Evolutionary conservation across 2,888 invertebrate genomes (phyloP), one percentile per base, ranked within the genome.

Genomic region (Drosophila quinaria): DNA sequence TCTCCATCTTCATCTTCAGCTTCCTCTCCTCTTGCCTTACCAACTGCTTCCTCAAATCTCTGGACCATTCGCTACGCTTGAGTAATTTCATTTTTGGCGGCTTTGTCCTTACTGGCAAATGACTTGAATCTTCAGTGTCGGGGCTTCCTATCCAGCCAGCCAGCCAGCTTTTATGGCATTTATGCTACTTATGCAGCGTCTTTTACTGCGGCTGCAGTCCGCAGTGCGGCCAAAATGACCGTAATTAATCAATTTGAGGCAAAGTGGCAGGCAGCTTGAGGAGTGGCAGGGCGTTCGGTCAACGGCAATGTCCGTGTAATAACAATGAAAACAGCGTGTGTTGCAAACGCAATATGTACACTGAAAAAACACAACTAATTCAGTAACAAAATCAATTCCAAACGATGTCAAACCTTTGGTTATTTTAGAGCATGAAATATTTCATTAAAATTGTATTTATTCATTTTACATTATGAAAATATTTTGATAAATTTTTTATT

Each of bases 221-320:
- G 64, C 70, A 68, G 59, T 60, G 67, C 68, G 19, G 58, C 62
- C 70, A 70, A 74, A 80, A 89, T 87, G 83, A 85, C 85, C 88
- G 87, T 89, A 89, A 89, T 89, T 89, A 89, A 89, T 89, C 89
- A 89, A 89, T 89, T 89, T 89, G 70, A 74, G 74, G 74, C 78
- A 87, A 89, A 86, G 80, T 81, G 87, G 82, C 81, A 78, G 54
- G 54, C 35, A 31, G 41, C 47, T 19, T 22, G 47, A 29, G 47
- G 10, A 15, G 75, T 62, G 72, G 54, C 60, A 59, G 68, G 63
- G 52, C 60, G 67, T 71, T 56, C 71, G 86, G 85, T 77, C 82
- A 80, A 80, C 85, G 85, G 78, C 86, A 77, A 87, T 74, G 81
- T 75, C 81, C 80, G 79, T 86, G 86, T 87, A 86, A 87, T 86